phyloP scores from a whole-genome alignment of 2,113 vertebrate species.

The Anas platyrhynchos region DNA sequence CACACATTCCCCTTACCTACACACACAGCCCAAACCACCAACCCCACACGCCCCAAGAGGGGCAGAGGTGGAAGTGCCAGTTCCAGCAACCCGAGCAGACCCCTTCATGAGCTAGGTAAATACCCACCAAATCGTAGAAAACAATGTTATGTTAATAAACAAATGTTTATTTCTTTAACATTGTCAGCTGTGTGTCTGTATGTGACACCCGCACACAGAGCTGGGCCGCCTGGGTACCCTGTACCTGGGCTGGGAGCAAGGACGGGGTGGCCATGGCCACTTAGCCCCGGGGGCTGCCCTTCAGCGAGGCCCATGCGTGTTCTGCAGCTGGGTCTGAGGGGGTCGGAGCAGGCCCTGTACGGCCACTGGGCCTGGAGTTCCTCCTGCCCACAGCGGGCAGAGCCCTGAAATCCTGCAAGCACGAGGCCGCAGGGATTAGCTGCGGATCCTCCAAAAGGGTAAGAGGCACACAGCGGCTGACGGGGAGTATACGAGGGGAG shows the following conservation, averaged over 20 bases:
- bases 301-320: not conserved
- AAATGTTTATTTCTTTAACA: not conserved
- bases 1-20: not conserved
- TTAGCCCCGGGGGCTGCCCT: too few relatives aligned
- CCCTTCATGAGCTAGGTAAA: not conserved
- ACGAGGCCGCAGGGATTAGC: not conserved
- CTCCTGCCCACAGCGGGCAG: not conserved
- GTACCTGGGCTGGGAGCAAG: not conserved
- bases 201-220: not conserved
- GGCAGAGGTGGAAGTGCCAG: too few relatives aligned
- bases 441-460: not conserved
- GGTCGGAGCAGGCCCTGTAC: not conserved
- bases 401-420: rapidly evolving
- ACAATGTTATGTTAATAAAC: rapidly evolving
- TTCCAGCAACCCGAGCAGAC: rapidly evolving
- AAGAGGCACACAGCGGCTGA: not conserved
- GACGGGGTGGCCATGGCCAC: not conserved
- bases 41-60: rapidly evolving
- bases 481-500: not conserved
- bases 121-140: rapidly evolving
- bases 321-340: not conserved
- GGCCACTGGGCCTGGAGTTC: not conserved
- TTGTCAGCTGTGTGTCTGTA: too few relatives aligned
- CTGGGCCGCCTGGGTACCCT: not conserved
- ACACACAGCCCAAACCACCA: not conserved